phyloP scores from a whole-genome alignment of 2,113 vertebrate species.

The Syngnathus scovelli region DNA sequence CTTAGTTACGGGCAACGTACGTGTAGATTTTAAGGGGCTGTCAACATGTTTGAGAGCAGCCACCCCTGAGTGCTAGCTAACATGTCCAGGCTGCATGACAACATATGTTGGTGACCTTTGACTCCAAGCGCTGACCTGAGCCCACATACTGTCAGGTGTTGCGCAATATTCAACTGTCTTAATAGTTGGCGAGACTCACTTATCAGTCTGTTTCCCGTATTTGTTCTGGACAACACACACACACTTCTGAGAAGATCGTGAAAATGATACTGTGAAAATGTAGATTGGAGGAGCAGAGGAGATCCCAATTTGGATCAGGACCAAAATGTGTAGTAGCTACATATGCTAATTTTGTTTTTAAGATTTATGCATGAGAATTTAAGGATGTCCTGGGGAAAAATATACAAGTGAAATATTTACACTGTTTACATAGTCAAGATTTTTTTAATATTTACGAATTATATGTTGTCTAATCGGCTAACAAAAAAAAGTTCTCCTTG shows the following conservation, averaged over 20 bases:
- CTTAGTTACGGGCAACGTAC: neutral
- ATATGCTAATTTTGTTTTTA: neutral
- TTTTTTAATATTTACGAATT: neutral
- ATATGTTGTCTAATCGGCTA: neutral
- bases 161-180: constrained; percentile 21
- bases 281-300: neutral
- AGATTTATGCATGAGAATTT: too few relatives aligned
- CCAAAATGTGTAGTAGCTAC: neutral
- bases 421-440: neutral
- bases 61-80: constrained; percentile 25
- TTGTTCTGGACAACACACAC: constrained; percentile 3
- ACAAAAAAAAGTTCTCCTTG: neutral
- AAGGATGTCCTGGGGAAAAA: neutral
- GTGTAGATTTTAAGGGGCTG: neutral
- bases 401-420: neutral
- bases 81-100: constrained; percentile 15
- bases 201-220: constrained; percentile 7
- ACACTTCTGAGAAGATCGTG: constrained; percentile 6
- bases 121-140: constrained; percentile 37
- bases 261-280: neutral
- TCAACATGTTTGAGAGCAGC: constrained; percentile 9
- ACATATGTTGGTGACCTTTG: constrained; percentile 30
- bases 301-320: neutral
- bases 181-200: constrained; percentile 21
- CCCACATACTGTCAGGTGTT: constrained; percentile 29